Evolutionary conservation across 2,888 invertebrate genomes (phyloP).

Genomic region (Dicyrtomina minuta): DNA sequence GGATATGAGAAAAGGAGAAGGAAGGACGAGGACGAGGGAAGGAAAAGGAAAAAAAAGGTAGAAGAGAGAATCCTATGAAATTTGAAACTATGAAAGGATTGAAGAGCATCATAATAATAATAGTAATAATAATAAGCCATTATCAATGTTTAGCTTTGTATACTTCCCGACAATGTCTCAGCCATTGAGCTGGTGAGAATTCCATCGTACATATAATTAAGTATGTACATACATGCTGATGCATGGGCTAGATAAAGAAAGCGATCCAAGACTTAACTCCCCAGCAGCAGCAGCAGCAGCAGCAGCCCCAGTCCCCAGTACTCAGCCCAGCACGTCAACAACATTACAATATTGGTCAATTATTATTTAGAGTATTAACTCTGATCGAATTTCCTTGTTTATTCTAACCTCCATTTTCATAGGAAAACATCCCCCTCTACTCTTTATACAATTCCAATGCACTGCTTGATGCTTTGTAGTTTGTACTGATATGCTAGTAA

Average conservation of each 20-base stretch:
- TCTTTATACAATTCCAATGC: no score
- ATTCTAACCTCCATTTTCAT: conserved; percentile 9
- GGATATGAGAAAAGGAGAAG: conserved; percentile 1
- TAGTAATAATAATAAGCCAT: conserved; percentile 22
- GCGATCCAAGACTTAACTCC: not conserved
- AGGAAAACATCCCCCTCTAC: no score
- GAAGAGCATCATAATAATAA: not conserved
- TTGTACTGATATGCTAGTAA: no score
- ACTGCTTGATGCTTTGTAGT: no score
- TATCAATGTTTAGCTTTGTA: not conserved
- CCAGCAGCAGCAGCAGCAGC: not conserved
- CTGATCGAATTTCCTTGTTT: conserved; percentile 28
- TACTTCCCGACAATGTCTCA: not conserved
- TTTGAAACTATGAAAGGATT: conserved; percentile 7
- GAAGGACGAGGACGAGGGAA: no score
- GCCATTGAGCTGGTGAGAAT: not conserved
- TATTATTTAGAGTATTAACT: conserved; percentile 22
- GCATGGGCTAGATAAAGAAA: not conserved
- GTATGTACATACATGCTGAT: no score
- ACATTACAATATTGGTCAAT: conserved; percentile 28
- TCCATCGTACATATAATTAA: no score
- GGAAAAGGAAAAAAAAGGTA: not conserved
- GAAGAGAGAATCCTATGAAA: not conserved
- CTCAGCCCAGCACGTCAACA: no score
- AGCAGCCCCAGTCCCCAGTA: no score